phyloP scores from a whole-genome alignment of 2,888 invertebrate genomes.

The Tetranychus piercei region DNA sequence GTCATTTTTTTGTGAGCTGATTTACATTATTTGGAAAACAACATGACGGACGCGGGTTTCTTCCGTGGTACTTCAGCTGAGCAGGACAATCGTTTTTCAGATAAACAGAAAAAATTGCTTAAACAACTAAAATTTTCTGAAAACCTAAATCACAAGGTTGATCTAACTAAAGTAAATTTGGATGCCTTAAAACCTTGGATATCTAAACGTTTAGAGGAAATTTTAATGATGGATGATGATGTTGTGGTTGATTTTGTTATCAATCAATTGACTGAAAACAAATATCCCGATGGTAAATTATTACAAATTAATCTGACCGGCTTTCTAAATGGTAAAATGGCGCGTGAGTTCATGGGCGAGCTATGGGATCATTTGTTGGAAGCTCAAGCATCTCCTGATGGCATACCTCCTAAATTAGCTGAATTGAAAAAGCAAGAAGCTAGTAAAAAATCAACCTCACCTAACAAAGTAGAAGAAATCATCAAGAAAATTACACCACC shows the following conservation, averaged over 20 bases:
- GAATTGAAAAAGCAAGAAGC: constrained; percentile 87
- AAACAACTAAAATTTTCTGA: constrained; percentile 98
- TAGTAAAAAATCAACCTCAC: background rate
- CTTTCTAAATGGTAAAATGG: constrained; percentile 92
- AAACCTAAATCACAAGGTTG: constrained; percentile 66
- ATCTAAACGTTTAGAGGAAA: constrained; percentile 80
- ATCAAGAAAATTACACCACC: constrained; percentile 1
- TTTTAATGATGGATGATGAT: constrained; percentile 74
- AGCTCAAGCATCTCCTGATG: constrained; percentile 82
- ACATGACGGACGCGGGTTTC: constrained; percentile 9
- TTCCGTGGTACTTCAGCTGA: constrained; percentile 72
- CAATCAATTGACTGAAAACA: constrained; percentile 83
- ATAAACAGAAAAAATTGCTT: constrained; percentile 96
- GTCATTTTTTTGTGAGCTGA: no score
- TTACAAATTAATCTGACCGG: constrained; percentile 99
- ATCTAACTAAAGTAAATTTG: constrained; percentile 86
- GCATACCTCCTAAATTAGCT: constrained; percentile 82
- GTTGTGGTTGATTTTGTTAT: constrained; percentile 96
- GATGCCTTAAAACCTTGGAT: constrained; percentile 99
- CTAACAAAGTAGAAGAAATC: background rate
- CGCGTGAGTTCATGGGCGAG: constrained; percentile 90
- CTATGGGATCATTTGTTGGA: constrained; percentile 85
- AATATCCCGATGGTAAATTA: constrained; percentile 88
- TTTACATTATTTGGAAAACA: background rate
- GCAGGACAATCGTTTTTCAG: constrained; percentile 96